A percentile compares a stretch with the other conserved stretches of the same genome.
Evolutionary conservation across 2,797 vertebrate species (phyloP).

Genomic region (Melanotaenia trifasciata): DNA sequence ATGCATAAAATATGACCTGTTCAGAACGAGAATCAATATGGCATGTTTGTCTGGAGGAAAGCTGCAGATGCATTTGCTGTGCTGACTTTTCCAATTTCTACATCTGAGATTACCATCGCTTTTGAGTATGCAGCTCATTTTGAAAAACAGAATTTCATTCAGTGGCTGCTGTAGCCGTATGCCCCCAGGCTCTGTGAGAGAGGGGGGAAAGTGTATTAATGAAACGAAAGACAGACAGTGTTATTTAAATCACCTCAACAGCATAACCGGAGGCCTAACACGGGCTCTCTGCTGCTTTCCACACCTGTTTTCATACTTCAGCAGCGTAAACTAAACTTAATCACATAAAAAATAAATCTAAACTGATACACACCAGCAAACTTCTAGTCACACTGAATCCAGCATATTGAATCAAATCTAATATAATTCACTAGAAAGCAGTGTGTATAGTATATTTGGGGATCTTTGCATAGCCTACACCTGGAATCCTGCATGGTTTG

Average conservation of each 20-base stretch:
- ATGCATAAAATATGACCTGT: slow-evolving; percentile 79
- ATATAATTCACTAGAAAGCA: neutral
- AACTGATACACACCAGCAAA: slow-evolving; percentile 19
- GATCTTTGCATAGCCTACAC: too few species aligned
- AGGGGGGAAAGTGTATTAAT: slow-evolving; percentile 70
- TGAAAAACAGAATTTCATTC: slow-evolving; percentile 81
- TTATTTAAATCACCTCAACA: slow-evolving; percentile 81
- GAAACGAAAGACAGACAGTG: slow-evolving; percentile 80
- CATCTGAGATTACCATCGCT: slow-evolving; percentile 81
- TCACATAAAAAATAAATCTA: slow-evolving; percentile 43
- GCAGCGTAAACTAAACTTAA: slow-evolving; percentile 50
- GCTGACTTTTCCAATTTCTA: slow-evolving; percentile 82
- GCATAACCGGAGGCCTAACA: slow-evolving; percentile 69
- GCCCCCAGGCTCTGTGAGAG: slow-evolving; percentile 68
- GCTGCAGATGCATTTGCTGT: slow-evolving; percentile 75
- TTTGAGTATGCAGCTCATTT: slow-evolving; percentile 76
- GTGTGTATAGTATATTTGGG: neutral
- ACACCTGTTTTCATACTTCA: slow-evolving; percentile 64
- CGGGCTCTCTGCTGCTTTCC: slow-evolving; percentile 51
- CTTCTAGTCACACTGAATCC: slow-evolving; percentile 8
- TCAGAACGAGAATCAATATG: slow-evolving; percentile 74
- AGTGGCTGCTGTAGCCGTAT: slow-evolving; percentile 65
- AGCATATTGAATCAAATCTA: slow-evolving; percentile 13
- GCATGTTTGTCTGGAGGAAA: slow-evolving; percentile 79
- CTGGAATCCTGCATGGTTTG: too few species aligned